Base-by-base conservation (phyloP, 2,888 invertebrate species). In the Trissoscelio sp. region DNA sequence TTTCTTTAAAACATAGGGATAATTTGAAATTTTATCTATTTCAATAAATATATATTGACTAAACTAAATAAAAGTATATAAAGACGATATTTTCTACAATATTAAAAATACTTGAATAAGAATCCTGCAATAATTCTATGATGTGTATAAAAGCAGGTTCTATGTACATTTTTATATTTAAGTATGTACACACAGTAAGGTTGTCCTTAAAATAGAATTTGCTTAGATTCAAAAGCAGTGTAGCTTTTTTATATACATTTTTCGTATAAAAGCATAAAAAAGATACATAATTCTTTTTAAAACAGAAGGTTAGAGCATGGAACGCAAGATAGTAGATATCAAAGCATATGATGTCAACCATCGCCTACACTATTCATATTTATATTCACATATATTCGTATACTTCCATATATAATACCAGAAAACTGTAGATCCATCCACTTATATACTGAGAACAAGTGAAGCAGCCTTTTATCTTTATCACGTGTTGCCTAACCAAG, bases 241-340 rank as follows among this genome's bases (percentile, higher is more conserved):
- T 20, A 37, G n/a, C 16, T 39, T 67, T 67, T 53, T 55, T 55
- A 24, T 28, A 39, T 57, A 9, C 22, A 5, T 72, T 22, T 58
- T 62, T 55, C 2, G 20, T 42, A 34, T 31, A 12, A 53, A 31
- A 73, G 31, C 44, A 72, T 58, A 60, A 37, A 72, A 64, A 57
- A 66, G 51, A 66, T 18, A 37, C 34, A 46, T 16, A 55, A 67
- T 39, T 79, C 53, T 73, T 64, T 80, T 75, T 42, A 72, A 46
- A 24, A 70, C 31, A 28, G 58, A 77, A 73, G 77, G 67, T 42
- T 77, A 67, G 74, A 39, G 57, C 81, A 84, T 87, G 88, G 88
- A 88, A 87, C 86, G 86, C 86, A 88, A n/a, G 89, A 89, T 89
- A 89, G 88, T 85, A 80, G 82, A 83, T 85, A 84, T 88, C 85